phyloP scores from a whole-genome alignment of 2,113 vertebrate genomes.

The Charadrius vociferus region DNA sequence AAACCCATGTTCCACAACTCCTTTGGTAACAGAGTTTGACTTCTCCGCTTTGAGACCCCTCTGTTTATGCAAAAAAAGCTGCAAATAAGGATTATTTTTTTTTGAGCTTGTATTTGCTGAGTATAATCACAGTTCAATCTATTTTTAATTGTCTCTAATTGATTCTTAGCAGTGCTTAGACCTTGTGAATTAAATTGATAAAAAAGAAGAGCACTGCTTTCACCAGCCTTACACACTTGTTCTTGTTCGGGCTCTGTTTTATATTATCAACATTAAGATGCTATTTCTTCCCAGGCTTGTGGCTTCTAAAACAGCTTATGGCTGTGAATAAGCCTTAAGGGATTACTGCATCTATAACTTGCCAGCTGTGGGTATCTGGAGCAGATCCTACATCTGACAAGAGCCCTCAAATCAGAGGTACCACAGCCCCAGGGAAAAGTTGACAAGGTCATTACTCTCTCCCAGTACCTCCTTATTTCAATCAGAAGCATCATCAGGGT shows the following conservation, averaged over 20 bases:
- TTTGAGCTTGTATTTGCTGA: not conserved
- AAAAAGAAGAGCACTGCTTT: not conserved
- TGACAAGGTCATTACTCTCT: not conserved
- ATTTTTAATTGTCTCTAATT: not conserved
- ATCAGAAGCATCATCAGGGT: not conserved
- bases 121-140: not conserved
- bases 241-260: not conserved
- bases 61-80: not conserved
- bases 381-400: not conserved
- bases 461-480: not conserved
- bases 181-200: not conserved
- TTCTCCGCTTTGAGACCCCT: not conserved
- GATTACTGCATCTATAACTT: not conserved
- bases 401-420: not conserved
- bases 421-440: not conserved
- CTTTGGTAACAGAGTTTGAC: not conserved
- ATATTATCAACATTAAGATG: not conserved
- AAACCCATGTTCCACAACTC: fast-evolving
- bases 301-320: not conserved
- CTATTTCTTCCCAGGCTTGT: not conserved
- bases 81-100: not conserved
- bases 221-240: not conserved
- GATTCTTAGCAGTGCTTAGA: not conserved
- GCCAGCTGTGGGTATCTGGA: not conserved
- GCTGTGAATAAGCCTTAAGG: not conserved